Evolutionary conservation across 2,113 vertebrate species (phyloP).

Genomic region (Pseudois nayaur): DNA sequence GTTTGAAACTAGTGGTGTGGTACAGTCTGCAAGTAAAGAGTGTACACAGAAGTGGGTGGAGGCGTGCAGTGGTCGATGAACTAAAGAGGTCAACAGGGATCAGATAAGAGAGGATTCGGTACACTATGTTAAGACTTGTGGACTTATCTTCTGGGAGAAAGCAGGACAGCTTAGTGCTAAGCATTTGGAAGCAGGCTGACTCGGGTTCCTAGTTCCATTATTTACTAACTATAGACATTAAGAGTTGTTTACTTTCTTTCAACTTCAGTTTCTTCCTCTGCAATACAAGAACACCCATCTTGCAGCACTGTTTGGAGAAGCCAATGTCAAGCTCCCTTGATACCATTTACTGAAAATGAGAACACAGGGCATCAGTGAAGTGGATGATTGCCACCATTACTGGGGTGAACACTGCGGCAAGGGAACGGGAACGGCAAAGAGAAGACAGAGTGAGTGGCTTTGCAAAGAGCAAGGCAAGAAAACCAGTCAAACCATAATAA

Average conservation of each 20-base stretch:
- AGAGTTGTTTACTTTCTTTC: not conserved
- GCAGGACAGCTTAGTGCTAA: not conserved
- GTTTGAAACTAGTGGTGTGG: not conserved
- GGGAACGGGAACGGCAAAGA: not conserved
- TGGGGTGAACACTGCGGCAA: not conserved
- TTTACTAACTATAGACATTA: not conserved
- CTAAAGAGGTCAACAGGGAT: not conserved
- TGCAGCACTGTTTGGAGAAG: not conserved
- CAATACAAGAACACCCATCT: not conserved
- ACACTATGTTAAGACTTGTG: not conserved
- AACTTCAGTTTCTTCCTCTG: not conserved
- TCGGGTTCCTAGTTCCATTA: not conserved
- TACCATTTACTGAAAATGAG: not conserved
- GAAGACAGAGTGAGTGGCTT: not conserved
- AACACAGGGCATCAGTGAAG: not conserved
- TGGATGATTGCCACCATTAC: not conserved
- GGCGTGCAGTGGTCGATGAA: not conserved
- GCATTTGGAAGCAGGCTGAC: not conserved
- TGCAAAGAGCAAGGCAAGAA: slow-evolving; percentile 14
- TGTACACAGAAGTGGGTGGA: no score
- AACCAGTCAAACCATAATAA: not conserved
- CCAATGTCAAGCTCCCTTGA: not conserved
- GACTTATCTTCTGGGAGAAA: not conserved
- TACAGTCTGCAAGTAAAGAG: not conserved
- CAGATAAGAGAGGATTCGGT: not conserved